Evolutionary conservation across 2,888 invertebrate species (phyloP), one percentile per base, ranked within the genome.

Genomic region (Cylindroiulus punctatus): DNA sequence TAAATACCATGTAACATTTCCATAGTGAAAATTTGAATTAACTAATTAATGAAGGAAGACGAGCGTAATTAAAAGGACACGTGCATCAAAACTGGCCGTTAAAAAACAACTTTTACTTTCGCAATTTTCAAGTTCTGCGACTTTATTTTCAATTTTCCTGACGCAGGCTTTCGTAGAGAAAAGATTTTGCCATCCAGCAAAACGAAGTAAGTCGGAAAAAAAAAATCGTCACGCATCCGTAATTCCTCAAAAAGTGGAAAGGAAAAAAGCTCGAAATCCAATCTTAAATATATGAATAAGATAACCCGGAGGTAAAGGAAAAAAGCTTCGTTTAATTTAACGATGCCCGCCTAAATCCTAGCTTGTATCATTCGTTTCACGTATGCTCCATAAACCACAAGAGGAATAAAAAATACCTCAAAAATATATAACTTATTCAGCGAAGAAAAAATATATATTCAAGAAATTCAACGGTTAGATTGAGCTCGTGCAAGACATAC

Each of bases 251-350:
- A 44, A 83, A 82, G n/a, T 36, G 12, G 22, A 30, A 22, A 14
- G 30, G 65, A n/a, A 83, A 42, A 83, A 83, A 36, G n/a, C 83
- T 76, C 30, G 22, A 83, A 83, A 83, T 83, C 83, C 83, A 83
- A 83, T 83, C 83, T 83, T 44, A 83, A 76, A 76, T 83, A 40
- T 83, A 83, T 40, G 44, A 83, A 83, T 83, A 83, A 40, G 83
- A 44, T 83, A 83, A 83, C 83, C 83, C 44, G 44, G 40, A 83
- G 83, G 83, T 83, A 83, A n/a, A 40, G 44, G 76, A 83, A 83
- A 83, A 83, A 83, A 83, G 83, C 83, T 83, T 40, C 83, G 83
- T 83, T 83, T 83, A 83, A 83, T 83, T 83, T 83, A 83, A 83
- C 83, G 83, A 83, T 83, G 83, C 83, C 83, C 40, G 44, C 22